Percentiles rank a stretch among this genome's conserved stretches.
These are phyloP conservation scores for Incurvaria masculella DNA, from an alignment of 2,888 invertebrate species.

Conservation along the genomic window DNA sequence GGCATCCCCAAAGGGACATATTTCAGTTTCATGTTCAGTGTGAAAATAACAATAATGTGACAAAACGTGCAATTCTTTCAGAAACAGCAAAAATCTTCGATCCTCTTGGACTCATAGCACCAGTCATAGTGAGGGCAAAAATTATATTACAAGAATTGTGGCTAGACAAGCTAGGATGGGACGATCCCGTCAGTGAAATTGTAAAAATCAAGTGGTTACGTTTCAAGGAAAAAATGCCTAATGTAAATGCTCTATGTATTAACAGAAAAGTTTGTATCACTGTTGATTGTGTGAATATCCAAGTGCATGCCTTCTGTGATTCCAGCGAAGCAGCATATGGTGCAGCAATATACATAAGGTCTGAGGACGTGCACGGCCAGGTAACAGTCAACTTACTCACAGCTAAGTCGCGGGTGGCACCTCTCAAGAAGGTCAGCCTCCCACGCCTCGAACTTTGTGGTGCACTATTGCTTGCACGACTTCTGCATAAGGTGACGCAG, in stretches of 20 bases:
- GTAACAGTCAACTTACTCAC: not conserved
- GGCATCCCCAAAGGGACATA: not conserved
- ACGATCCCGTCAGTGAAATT: not conserved
- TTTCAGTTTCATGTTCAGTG: not conserved
- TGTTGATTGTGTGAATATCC: not conserved
- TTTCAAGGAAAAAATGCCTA: not conserved
- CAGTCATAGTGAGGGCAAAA: not conserved
- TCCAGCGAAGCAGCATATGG: not conserved
- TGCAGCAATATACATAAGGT: not conserved
- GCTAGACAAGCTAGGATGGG: not conserved
- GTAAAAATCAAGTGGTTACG: not conserved
- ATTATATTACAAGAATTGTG: not conserved
- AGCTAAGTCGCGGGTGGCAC: not conserved
- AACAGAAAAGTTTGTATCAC: not conserved
- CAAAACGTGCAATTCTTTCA: not conserved
- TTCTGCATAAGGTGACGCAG: slow-evolving; percentile 1
- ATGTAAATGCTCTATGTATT: not conserved
- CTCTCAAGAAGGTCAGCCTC: slow-evolving; percentile 2
- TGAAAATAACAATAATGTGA: not conserved
- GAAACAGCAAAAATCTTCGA: not conserved
- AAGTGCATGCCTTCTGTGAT: not conserved
- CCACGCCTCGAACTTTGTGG: slow-evolving; percentile 4
- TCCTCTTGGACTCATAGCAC: not conserved
- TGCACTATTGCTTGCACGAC: not conserved
- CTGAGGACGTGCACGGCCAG: not conserved